Percentiles rank a stretch among this genome's conserved stretches.
Evolutionary conservation across 2,797 vertebrate species (phyloP).

Genomic region (Vireo griseus): DNA sequence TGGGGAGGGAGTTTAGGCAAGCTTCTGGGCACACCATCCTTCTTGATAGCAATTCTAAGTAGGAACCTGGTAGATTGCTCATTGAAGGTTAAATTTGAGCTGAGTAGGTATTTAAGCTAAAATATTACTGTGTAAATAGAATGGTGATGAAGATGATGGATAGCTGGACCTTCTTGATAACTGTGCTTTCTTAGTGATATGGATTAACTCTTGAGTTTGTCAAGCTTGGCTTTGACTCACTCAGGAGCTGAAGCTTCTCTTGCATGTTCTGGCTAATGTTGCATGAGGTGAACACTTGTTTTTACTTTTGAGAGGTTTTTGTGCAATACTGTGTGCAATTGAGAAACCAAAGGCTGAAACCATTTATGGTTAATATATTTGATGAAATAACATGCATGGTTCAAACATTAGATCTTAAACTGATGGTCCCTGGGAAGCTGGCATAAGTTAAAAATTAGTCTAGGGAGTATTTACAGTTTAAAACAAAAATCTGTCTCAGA

Average conservation of each 20-base stretch:
- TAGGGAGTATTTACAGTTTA: slow-evolving; percentile 18
- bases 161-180: background rate
- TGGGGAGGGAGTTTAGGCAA: background rate
- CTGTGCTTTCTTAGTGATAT: background rate
- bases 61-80: background rate
- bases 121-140: background rate
- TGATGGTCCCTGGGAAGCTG: slow-evolving; percentile 40
- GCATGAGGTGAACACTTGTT: background rate
- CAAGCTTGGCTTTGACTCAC: background rate
- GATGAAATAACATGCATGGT: background rate
- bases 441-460: slow-evolving; percentile 32
- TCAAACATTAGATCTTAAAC: slow-evolving; percentile 19
- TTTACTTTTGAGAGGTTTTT: background rate
- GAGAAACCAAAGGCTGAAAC: slow-evolving; percentile 7
- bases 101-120: background rate
- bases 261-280: background rate
- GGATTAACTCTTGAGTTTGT: background rate
- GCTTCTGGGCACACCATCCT: background rate
- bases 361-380: background rate
- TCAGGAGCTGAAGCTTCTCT: background rate
- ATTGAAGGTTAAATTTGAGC: background rate
- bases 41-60: background rate
- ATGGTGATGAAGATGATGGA: background rate
- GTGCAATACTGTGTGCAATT: background rate
- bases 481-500: background rate